A percentile compares a stretch with the other conserved stretches of the same genome.
Evolutionary conservation across 2,888 invertebrate species (phyloP).

Genomic region (Rhingia rostrata): DNA sequence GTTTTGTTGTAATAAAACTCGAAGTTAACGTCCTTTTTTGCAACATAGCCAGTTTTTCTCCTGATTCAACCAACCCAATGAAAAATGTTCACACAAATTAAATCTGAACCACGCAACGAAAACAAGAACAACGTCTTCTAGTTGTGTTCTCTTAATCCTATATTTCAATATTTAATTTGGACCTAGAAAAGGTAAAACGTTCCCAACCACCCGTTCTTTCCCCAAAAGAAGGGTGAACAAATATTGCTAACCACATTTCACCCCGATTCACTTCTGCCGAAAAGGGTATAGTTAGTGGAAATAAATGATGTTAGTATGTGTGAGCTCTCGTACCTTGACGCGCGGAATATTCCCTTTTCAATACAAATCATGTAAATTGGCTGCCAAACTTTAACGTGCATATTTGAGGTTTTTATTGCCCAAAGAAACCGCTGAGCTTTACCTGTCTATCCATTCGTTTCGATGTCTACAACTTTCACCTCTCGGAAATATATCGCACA

Average conservation of each 20-base stretch:
- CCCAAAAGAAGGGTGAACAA: neutral
- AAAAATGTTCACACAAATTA: conserved; percentile 44
- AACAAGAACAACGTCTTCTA: conserved; percentile 4
- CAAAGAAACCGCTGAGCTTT: neutral
- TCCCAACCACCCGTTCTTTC: neutral
- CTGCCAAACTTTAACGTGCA: conserved; percentile 44
- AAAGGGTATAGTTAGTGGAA: conserved; percentile 1
- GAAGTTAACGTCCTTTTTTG: conserved; percentile 20
- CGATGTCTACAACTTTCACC: conserved; percentile 9
- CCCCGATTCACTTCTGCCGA: neutral
- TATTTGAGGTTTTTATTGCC: conserved; percentile 28
- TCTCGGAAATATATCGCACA: neutral
- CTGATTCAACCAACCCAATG: neutral
- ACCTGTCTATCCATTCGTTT: neutral
- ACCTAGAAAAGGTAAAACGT: conserved; percentile 51
- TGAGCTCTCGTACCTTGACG: neutral
- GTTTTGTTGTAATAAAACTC: neutral
- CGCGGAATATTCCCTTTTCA: conserved; percentile 27
- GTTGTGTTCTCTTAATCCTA: conserved; percentile 41
- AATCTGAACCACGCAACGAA: neutral
- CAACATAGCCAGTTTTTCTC: neutral
- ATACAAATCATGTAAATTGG: conserved; percentile 55
- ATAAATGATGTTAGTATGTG: conserved; percentile 16
- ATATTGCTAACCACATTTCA: conserved; percentile 30
- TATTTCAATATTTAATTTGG: conserved; percentile 70